A percentile compares a stretch with the other conserved stretches of the same genome.
These are phyloP conservation scores for Styela clava DNA, from an alignment of 23 tunicate genomes.

Conservation along the genomic window DNA sequence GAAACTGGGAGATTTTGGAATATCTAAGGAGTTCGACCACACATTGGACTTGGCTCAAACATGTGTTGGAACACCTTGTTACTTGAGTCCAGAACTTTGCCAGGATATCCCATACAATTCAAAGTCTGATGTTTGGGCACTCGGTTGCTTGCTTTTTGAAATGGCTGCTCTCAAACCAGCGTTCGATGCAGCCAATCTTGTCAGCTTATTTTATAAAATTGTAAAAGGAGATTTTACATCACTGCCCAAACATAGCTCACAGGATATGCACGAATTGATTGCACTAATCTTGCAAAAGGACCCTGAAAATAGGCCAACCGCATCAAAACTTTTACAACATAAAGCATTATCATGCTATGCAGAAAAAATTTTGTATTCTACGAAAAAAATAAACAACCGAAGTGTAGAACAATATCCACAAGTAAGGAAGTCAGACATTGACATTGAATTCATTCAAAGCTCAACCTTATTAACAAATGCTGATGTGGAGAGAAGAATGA, in stretches of 20 bases:
- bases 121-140: constrained; percentile 95
- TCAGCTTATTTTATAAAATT: constrained; percentile 87
- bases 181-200: constrained; percentile 86
- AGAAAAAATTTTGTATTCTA: neutral
- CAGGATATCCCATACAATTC: constrained; percentile 92
- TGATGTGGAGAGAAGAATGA: neutral
- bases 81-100: constrained; percentile 87
- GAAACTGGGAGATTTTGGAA: constrained; percentile 95
- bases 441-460: neutral
- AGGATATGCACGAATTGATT: constrained; percentile 30
- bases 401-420: neutral
- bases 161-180: constrained; percentile 87
- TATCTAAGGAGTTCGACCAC: constrained; percentile 84
- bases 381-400: neutral
- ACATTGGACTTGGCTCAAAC: constrained; percentile 86
- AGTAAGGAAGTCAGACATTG: neutral
- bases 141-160: constrained; percentile 83
- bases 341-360: neutral
- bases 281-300: constrained; percentile 49
- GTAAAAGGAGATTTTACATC: constrained; percentile 71
- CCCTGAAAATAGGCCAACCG: constrained; percentile 72
- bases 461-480: neutral
- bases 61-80: constrained; percentile 96
- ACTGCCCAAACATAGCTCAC: constrained; percentile 48
- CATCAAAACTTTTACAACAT: constrained; percentile 31